Evolutionary conservation across 1,140 invertebrate genomes (phyloP).

Genomic region (Schlechtendalia chinensis): DNA sequence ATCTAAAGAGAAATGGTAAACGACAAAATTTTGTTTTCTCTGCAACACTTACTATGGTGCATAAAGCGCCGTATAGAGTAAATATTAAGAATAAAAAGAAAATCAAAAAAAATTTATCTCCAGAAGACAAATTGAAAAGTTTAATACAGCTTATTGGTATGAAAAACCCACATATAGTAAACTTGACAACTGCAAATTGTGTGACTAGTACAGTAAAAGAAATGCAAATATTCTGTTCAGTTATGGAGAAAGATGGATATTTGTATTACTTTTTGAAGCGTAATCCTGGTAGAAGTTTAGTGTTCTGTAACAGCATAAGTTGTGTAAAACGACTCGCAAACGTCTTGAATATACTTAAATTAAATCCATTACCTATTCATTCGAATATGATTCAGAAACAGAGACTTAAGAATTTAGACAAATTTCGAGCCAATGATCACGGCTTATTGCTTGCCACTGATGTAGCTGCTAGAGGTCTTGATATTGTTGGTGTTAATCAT

Average conservation of each 20-base stretch:
- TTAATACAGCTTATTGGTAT: constrained; percentile 72
- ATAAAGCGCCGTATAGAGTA: constrained; percentile 76
- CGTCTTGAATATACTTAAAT: constrained; percentile 75
- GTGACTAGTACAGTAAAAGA: constrained; percentile 82
- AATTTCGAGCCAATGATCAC: constrained; percentile 73
- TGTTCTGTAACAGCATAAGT: constrained; percentile 97
- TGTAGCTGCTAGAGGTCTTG: constrained; percentile 93
- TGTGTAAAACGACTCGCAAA: constrained; percentile 82
- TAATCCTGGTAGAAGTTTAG: constrained; percentile 83
- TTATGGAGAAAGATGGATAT: constrained; percentile 86
- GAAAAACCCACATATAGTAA: constrained; percentile 87
- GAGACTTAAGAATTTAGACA: constrained; percentile 90
- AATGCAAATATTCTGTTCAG: constrained; percentile 59
- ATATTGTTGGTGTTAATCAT: constrained; percentile 91
- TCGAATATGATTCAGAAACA: constrained; percentile 94
- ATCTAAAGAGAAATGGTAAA: constrained; percentile 64
- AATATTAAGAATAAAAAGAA: constrained; percentile 60
- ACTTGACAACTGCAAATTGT: constrained; percentile 78
- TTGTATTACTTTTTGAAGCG: constrained; percentile 87
- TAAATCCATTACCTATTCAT: constrained; percentile 81
- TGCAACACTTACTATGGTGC: constrained; percentile 90
- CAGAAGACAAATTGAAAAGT: constrained; percentile 59
- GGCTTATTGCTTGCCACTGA: constrained; percentile 93
- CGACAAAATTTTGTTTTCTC: constrained; percentile 97
- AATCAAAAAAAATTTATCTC: constrained; percentile 21